Percentiles rank a stretch among this genome's conserved stretches.
These are phyloP conservation scores for Rhingia rostrata DNA, from an alignment of 2,888 invertebrate species.

Conservation along the genomic window DNA sequence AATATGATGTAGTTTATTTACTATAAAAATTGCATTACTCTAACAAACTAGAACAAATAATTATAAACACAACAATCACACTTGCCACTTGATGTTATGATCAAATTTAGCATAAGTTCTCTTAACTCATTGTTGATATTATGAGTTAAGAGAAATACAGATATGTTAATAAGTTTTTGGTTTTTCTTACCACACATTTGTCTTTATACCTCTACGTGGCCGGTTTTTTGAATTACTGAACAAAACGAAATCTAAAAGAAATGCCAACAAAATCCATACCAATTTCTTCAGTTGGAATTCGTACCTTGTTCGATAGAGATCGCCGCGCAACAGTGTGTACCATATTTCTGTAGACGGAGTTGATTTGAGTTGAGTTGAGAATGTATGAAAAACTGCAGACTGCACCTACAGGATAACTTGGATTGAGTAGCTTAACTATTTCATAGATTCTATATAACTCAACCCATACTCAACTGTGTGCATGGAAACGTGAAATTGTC, in stretches of 20 bases:
- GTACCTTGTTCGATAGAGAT: slow-evolving; percentile 43
- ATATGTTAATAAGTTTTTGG: slow-evolving; percentile 5
- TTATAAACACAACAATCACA: no score
- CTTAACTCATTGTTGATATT: slow-evolving; percentile 12
- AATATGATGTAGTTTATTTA: no score
- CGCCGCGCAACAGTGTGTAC: slow-evolving; percentile 5
- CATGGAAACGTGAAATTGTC: neutral
- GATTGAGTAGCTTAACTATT: no score
- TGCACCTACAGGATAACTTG: no score
- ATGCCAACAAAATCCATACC: slow-evolving; percentile 42
- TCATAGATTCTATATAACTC: no score
- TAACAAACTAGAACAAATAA: no score
- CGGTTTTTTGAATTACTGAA: slow-evolving; percentile 46
- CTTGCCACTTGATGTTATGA: neutral
- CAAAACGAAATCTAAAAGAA: slow-evolving; percentile 28
- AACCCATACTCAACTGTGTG: no score
- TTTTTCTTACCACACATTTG: slow-evolving; percentile 6
- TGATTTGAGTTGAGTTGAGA: no score
- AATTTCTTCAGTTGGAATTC: slow-evolving; percentile 51
- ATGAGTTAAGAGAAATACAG: slow-evolving; percentile 13
- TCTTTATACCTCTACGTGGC: slow-evolving; percentile 42
- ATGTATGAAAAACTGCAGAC: no score
- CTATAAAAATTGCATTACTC: no score
- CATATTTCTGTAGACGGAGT: no score
- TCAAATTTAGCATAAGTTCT: slow-evolving; percentile 5